These are phyloP conservation scores for Zophobas atratus DNA, from an alignment of 1,140 invertebrate genomes.

Conservation along the genomic window DNA sequence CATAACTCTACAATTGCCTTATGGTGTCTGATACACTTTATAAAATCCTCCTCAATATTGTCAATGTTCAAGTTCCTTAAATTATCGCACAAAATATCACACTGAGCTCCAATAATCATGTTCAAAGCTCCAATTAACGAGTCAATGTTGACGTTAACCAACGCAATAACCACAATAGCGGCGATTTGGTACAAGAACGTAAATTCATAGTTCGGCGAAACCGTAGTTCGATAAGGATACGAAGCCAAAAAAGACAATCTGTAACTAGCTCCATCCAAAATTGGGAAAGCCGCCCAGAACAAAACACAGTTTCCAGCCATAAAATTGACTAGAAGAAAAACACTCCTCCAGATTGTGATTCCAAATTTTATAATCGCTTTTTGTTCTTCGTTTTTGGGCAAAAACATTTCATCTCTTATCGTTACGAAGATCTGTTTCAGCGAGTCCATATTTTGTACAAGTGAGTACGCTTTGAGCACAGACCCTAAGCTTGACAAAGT, in stretches of 20 bases:
- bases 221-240: no score
- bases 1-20: background rate
- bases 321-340: background rate
- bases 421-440: background rate
- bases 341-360: background rate
- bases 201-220: background rate
- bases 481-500: no score
- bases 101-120: background rate
- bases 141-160: background rate
- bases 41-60: background rate
- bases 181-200: background rate
- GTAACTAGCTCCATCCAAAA: no score
- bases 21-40: slow-evolving; percentile 10
- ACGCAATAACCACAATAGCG: background rate
- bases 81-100: no score
- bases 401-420: background rate
- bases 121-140: slow-evolving; percentile 1
- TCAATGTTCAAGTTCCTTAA: background rate
- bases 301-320: background rate
- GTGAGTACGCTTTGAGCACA: background rate
- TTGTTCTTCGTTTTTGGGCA: background rate
- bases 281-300: no score
- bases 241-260: no score
- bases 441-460: background rate
- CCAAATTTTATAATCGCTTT: background rate